Evolutionary conservation across 2,797 vertebrate genomes (phyloP).

Genomic region (Semotilus atromaculatus): DNA sequence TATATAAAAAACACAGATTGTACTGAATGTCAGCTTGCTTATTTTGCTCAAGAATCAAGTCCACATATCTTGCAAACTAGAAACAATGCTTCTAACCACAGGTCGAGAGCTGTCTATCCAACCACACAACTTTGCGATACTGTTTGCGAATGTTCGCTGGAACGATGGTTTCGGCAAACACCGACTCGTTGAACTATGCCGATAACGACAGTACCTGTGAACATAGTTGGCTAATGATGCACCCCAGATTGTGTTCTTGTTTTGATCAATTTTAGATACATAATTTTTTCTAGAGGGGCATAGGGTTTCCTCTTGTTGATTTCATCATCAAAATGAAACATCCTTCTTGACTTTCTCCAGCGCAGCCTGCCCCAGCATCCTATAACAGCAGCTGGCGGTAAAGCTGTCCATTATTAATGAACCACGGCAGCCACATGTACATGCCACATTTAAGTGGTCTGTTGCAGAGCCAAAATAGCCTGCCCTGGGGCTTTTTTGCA

Average conservation of each 20-base stretch:
- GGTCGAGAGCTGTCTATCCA: too few species aligned
- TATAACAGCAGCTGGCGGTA: conserved; percentile 49
- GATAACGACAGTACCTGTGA: too few species aligned
- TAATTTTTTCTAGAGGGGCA: not conserved
- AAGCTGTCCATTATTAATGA: conserved; percentile 60
- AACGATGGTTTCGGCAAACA: too few species aligned
- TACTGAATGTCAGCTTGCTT: too few species aligned
- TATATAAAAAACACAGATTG: too few species aligned
- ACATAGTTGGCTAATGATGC: too few species aligned
- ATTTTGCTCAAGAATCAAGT: too few species aligned
- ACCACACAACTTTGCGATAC: too few species aligned
- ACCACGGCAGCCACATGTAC: conserved; percentile 57
- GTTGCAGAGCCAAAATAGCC: conserved; percentile 57
- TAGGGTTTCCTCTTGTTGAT: conserved; percentile 39
- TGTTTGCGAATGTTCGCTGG: too few species aligned
- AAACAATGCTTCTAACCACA: too few species aligned
- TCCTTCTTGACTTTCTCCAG: conserved; percentile 45
- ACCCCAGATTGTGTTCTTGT: not conserved
- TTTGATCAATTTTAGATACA: not conserved
- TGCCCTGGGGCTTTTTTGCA: conserved; percentile 58
- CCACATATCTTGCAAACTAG: too few species aligned
- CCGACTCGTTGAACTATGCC: too few species aligned
- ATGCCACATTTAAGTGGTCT: conserved; percentile 60
- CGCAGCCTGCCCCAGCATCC: conserved; percentile 36
- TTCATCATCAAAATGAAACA: conserved; percentile 31